Base-by-base conservation (phyloP, 1,140 invertebrate genomes). In the Drosophila dunni region DNA sequence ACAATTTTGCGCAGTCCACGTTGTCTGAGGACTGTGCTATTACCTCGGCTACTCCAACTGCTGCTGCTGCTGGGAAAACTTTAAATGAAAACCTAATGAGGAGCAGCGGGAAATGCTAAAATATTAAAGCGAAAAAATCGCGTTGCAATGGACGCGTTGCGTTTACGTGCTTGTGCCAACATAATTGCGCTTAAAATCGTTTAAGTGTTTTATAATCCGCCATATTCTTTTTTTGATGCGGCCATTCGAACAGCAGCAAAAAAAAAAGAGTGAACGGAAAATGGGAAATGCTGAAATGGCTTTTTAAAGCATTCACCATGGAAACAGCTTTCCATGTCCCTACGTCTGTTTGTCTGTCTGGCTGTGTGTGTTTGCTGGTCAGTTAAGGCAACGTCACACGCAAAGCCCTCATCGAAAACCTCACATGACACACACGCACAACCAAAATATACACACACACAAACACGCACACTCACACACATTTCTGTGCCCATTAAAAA, bases 111-210 rank as follows among this genome's bases (percentile, higher is more conserved):
- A 50, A 75, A 57, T 75, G 68, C 64, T 86, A 45, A 75, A 81
- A 81, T 76, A 86, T 83, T 79, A 66, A 86, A 89, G 56, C 17
- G 17, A 36, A 62, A 51, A 66, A 69, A 29, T 5, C 24, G 50
- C 79, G 60, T 48, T 64, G 64, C 74, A 64, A 60, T 68, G 62
- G 33, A 50, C 42, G 61, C 69, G 56, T 64, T 68, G 60, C 69
- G 63, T 58, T 70, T 75, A 89, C 79, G 79, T 86, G 84, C 81
- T 78, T n/a, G 65, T 67, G 81, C 68, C 81, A 81, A 78, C 85
- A 89, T 84, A 89, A 89, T 90, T 90, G 85, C 85, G 84, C 81
- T 90, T 89, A 81, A 89, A 90, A 89, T 81, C 85, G 85, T 71
- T 89, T 84, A 89, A 89, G 84, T 89, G 84, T 90, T 89, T 89